Base-by-base conservation (phyloP, 2,797 vertebrate genomes). In the Microctenopoma lineatum region DNA sequence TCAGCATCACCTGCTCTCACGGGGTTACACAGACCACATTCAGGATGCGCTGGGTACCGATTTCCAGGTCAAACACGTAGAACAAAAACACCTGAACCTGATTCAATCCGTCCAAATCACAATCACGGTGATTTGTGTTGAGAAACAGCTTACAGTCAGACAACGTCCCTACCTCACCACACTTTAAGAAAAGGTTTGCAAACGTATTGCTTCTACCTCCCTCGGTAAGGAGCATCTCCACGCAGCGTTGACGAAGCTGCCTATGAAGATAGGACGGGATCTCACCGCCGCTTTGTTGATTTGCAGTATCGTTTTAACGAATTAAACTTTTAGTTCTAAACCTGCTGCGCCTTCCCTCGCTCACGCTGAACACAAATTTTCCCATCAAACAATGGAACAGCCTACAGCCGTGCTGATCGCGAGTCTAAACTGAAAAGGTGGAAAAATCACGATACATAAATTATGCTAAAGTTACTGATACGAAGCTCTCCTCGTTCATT, bases 1-100 rank as follows among this genome's bases (percentile, higher is more conserved):
- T 77, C 78, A 63, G 70, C 76, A 87, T 82, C 79, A n/a, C 71
- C 59, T 73, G n/a, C 47, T 44, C 8, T 70, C 53, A 42, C 29
- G 48, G 32, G 21, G 61, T 27, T 7, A 51, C 63, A 58, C 14
- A 41, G 48, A 18, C 36, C 27, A 5, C 11, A 27, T 56, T 70
- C 50, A 45, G 48, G 51, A 4, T 2, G 48, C 4, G 32, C n/a
- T 32, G 2, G 52, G 45, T 59, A 70, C 57, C 53, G 64, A 67
- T 67, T 50, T 44, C 41, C 60, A 55, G 41, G 9, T 36, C 16
- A 66, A 64, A 75, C 2, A 46, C 4, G 44, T 29, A 47, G 2
- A 34, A 21, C 21, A 2, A 47, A 54, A 45, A 11, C 32, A 25
- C 32, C 18, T 14, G 29, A 48, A 70, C 27, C 18, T 5, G 7